phyloP scores from a whole-genome alignment of 2,888 invertebrate genomes.

The Troides helena region DNA sequence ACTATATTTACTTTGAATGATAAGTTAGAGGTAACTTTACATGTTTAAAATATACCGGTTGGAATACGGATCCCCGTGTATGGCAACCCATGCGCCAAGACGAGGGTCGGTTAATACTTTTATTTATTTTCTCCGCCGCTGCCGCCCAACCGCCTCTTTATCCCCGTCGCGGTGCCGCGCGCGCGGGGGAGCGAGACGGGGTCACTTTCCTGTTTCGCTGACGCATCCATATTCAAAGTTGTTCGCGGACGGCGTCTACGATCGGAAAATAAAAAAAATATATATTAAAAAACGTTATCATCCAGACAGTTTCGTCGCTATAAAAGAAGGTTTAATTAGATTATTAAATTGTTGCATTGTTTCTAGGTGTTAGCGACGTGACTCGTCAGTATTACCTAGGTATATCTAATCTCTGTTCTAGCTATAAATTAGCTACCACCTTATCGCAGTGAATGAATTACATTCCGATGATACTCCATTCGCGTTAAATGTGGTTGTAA shows the following conservation, averaged over 20 bases:
- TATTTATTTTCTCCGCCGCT: constrained; percentile 71
- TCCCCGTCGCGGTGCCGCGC: constrained; percentile 54
- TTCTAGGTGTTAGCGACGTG: not conserved
- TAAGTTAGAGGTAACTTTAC: too few species aligned
- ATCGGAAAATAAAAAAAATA: too few species aligned
- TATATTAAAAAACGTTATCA: too few species aligned
- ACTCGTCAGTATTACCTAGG: not conserved
- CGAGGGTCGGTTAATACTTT: constrained; percentile 58
- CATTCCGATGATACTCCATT: constrained; percentile 10
- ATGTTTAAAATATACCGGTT: too few species aligned
- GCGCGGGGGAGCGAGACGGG: constrained; percentile 50
- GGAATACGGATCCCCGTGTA: not conserved
- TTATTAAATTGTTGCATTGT: constrained; percentile 11
- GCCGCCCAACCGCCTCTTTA: constrained; percentile 70
- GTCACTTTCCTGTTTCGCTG: constrained; percentile 53
- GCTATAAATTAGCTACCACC: constrained; percentile 20
- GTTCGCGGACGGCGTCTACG: constrained; percentile 28
- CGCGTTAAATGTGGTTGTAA: not conserved
- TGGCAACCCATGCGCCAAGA: constrained; percentile 44
- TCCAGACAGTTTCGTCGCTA: constrained; percentile 7
- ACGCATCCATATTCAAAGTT: constrained; percentile 57
- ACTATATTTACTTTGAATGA: too few species aligned
- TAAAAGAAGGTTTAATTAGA: constrained; percentile 16
- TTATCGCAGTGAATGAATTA: constrained; percentile 18
- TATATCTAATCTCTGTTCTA: constrained; percentile 20